Evolutionary conservation across 1,140 invertebrate species (phyloP), one percentile per base, ranked within the genome.

Genomic region (Parasteatoda tepidariorum): DNA sequence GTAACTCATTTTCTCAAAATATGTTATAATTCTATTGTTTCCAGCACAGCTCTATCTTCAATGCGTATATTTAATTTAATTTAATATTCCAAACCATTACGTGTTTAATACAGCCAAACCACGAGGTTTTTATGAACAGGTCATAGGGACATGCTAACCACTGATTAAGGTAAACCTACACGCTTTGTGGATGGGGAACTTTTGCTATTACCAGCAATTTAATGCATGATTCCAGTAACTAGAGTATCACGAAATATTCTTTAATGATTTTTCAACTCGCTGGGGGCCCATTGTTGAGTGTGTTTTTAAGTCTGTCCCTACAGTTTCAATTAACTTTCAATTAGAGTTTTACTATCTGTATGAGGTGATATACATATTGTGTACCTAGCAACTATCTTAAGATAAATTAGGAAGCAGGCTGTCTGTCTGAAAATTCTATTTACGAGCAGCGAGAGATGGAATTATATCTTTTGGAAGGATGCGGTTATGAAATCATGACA

Each of bases 111-210:
- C 34, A 33, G 30, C 22, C 30, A 66, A 33, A 26, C 22, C 24
- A 68, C 11, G 38, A 38, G 33, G 34, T 33, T 48, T 33, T 33
- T 73, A n/a, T 57, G 70, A n/a, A 41, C 15, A 57, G 70, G 70
- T 73, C 48, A 73, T 6, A 73, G 57, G 70, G 70, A 33, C 70
- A 73, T 6, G 54, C 54, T 28, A 73, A 57, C 33, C 54, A 57
- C 26, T 73, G 48, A 73, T 73, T 73, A 31, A 33, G 28, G 15
- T 73, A 73, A 73, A 73, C 41, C 28, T 28, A 73, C 70, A 28
- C 55, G 30, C 70, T 59, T 70, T 34, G 48, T 73, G 34, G 66
- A 24, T 18, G 11, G 34, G 22, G 33, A 67, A 2, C 22, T 68
- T 68, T 68, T 68, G 34, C 41, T 68, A 68, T 68, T 68, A 34